Conservation (phyloP, 2,797 vertebrate species). For the Diceros bicornis region DNA sequence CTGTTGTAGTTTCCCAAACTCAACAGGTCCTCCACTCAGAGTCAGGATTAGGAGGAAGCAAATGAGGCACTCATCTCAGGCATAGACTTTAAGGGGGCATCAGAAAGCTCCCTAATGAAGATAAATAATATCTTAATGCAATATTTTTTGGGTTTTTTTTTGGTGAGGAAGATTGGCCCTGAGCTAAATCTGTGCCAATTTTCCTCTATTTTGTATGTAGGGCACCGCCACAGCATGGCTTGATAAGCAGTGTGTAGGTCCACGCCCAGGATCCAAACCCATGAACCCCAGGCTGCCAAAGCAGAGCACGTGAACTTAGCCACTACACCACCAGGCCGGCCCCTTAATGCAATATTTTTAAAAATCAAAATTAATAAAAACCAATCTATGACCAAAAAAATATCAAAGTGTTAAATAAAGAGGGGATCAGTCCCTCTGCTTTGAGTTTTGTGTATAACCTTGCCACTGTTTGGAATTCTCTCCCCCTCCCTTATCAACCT, state of each 20-base stretch:
- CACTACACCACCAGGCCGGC: no score
- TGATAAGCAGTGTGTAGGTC: no score
- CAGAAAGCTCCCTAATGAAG: neutral
- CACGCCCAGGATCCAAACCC: no score
- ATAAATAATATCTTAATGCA: neutral
- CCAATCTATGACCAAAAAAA: neutral
- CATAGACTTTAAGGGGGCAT: neutral
- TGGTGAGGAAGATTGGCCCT: no score
- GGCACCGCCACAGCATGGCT: no score
- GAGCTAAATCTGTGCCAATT: no score
- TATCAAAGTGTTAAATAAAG: neutral
- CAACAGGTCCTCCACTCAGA: neutral
- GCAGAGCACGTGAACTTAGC: no score
- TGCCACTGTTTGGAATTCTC: neutral
- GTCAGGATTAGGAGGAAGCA: neutral
- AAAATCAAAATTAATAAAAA: neutral
- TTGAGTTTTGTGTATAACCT: neutral
- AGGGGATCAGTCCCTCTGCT: no score
- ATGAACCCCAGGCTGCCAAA: no score
- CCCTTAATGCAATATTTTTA: neutral
- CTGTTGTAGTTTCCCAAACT: neutral
- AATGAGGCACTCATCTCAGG: neutral
- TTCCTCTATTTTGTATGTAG: no score
- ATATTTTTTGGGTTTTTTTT: neutral
- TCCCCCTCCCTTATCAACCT: neutral